Evolutionary conservation across 2,797 vertebrate genomes (phyloP).

Genomic region (Acipenser oxyrinchus): DNA sequence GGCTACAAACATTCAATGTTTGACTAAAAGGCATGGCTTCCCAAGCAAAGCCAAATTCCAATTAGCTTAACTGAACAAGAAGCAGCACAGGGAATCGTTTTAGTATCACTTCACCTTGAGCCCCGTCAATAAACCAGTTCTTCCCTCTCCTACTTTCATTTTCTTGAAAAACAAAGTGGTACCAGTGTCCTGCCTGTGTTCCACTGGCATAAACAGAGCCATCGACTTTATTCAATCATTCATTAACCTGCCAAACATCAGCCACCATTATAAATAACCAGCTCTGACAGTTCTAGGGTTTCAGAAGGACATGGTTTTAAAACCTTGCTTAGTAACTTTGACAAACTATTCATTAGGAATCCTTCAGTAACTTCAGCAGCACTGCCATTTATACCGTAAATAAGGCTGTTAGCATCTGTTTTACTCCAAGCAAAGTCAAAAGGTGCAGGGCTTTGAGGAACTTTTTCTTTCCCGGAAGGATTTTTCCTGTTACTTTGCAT

Average conservation of each 20-base stretch:
- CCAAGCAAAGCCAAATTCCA: background rate
- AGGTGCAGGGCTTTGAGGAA: slow-evolving; percentile 57
- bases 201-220: slow-evolving; percentile 21
- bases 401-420: slow-evolving; percentile 61
- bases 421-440: slow-evolving; percentile 67
- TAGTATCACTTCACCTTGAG: slow-evolving; percentile 33
- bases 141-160: slow-evolving; percentile 16
- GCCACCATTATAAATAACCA: slow-evolving; percentile 34
- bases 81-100: background rate
- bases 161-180: slow-evolving; percentile 25
- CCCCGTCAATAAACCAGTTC: slow-evolving; percentile 17
- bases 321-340: slow-evolving; percentile 16
- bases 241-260: slow-evolving; percentile 28
- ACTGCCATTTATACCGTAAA: slow-evolving; percentile 34
- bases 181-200: slow-evolving; percentile 17
- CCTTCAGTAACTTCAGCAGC: slow-evolving; percentile 10
- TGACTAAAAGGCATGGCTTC: too few relatives aligned
- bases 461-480: slow-evolving; percentile 55
- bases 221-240: slow-evolving; percentile 24
- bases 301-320: slow-evolving; percentile 26
- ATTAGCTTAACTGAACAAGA: background rate
- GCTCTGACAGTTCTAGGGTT: slow-evolving; percentile 22
- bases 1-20: too few relatives aligned
- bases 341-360: slow-evolving; percentile 12
- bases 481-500: slow-evolving; percentile 70